phyloP scores from a whole-genome alignment of 2,888 invertebrate genomes.

The Petrolisthes manimaculis region DNA sequence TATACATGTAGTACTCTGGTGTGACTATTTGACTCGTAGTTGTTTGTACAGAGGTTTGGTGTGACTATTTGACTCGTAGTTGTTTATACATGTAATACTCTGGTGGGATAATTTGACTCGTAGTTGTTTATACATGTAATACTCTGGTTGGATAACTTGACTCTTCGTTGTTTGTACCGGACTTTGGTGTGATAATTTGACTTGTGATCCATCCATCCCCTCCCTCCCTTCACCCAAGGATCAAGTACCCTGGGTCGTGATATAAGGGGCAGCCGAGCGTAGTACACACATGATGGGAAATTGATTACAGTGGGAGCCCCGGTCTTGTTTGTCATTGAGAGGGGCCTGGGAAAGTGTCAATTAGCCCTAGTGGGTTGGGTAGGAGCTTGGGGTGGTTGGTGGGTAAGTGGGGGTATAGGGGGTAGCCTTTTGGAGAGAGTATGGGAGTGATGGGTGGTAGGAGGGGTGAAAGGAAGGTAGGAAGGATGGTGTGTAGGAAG shows the following conservation, averaged over 20 bases:
- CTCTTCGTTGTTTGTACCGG: too few species aligned
- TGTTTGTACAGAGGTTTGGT: too few species aligned
- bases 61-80: not conserved
- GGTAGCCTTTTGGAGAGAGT: not conserved
- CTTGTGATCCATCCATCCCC: not conserved
- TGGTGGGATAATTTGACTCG: not conserved
- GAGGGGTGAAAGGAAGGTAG: not conserved
- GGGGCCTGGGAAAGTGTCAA: conserved; percentile 38
- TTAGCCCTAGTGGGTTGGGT: conserved; percentile 12
- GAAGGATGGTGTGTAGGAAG: too few species aligned
- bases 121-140: too few species aligned
- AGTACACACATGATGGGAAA: conserved; percentile 42
- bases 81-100: not conserved
- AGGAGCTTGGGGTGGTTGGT: not conserved
- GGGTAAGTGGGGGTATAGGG: not conserved
- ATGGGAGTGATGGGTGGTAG: not conserved
- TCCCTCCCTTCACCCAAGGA: not conserved
- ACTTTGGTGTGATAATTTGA: too few species aligned
- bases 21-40: too few species aligned
- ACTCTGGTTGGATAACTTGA: too few species aligned
- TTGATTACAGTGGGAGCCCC: conserved; percentile 32
- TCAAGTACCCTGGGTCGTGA: not conserved
- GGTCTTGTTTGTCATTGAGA: conserved; percentile 40
- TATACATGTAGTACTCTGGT: too few species aligned
- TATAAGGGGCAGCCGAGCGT: conserved; percentile 14